Evolutionary conservation across 1,140 invertebrate genomes (phyloP), one percentile per base, ranked within the genome.

Genomic region (Eciton burchellii): DNA sequence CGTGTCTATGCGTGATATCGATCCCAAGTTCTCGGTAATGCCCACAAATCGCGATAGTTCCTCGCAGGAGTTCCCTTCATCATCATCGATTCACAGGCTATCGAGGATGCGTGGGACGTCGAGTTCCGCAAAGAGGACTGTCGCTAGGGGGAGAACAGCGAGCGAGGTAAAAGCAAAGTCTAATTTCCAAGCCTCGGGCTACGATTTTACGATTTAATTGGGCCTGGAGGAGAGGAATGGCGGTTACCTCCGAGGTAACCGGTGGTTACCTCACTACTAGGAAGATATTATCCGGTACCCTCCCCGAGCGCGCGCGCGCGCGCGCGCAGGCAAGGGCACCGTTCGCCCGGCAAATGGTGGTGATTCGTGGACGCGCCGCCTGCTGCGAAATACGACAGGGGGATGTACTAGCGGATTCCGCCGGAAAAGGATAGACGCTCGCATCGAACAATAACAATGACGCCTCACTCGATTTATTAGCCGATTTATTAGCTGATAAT

Each of bases 201-300:
- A 71, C 49, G 81, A 85, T 89, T 89, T 89, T 88, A 89, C 87
- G 87, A 89, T 83, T 77, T 89, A 89, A 89, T 89, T 89, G 87
- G 83, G 52, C 70, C 71, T 65, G 14, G 70, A 43, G 76, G 24
- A 82, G 76, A 79, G 43, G 63, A 56, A 84, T 84, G 81, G 62
- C 73, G 56, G 57, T 63, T 62, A 26, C 82, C 66, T 72, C 47
- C n/a, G n/a, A n/a, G n/a, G 70, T 66, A 88, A 87, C 87, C 83
- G 68, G 71, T 87, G 77, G 82, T 89, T 89, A 88, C 71, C 83
- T 88, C 82, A 84, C 84, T 88, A 83, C 88, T 86, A 88, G 82
- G 84, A 88, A 89, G 73, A 84, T 88, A 89, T 89, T 86, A 89
- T 88, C 86, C 81, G 54, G 26, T n/a, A n/a, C n/a, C n/a, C 81